These are phyloP conservation scores for Rhagoletis pomonella DNA, from an alignment of 1,140 invertebrate species.

Conservation along the genomic window DNA sequence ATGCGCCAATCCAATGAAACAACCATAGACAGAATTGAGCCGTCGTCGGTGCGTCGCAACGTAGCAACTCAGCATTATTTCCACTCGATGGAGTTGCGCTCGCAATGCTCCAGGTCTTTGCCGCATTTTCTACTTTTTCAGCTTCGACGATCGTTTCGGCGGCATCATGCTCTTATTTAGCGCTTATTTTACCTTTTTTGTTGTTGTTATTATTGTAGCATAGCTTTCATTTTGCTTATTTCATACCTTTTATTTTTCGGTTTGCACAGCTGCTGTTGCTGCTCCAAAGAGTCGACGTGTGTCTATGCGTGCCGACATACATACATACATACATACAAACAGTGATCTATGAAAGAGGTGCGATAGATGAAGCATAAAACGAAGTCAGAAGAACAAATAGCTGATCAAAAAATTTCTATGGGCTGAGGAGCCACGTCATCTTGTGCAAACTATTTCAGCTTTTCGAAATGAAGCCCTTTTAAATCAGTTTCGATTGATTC, in stretches of 20 bases:
- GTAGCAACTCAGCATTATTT: not conserved
- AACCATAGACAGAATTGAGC: slow-evolving; percentile 22
- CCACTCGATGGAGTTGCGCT: slow-evolving; percentile 18
- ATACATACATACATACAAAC: not conserved
- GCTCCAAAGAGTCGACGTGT: slow-evolving; percentile 12
- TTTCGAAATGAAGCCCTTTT: too few species aligned
- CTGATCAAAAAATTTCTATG: too few species aligned
- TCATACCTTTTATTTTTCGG: not conserved
- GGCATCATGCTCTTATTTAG: slow-evolving; percentile 45
- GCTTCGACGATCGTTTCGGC: slow-evolving; percentile 20
- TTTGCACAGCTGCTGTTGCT: slow-evolving; percentile 48
- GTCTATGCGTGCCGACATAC: not conserved
- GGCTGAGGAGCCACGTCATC: too few species aligned
- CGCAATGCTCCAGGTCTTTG: slow-evolving; percentile 21
- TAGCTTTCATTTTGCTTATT: slow-evolving; percentile 49
- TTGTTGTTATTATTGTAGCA: slow-evolving; percentile 10
- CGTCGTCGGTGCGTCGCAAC: not conserved
- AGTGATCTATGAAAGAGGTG: too few species aligned
- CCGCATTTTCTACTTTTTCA: slow-evolving; percentile 42
- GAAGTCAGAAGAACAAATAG: too few species aligned
- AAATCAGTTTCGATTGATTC: too few species aligned
- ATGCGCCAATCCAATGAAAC: not conserved
- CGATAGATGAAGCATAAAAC: too few species aligned
- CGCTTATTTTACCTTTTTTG: not conserved
- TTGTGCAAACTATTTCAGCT: too few species aligned